These are phyloP conservation scores for Craterocephalus amniculus DNA, from an alignment of 2,797 vertebrate species.

Conservation along the genomic window DNA sequence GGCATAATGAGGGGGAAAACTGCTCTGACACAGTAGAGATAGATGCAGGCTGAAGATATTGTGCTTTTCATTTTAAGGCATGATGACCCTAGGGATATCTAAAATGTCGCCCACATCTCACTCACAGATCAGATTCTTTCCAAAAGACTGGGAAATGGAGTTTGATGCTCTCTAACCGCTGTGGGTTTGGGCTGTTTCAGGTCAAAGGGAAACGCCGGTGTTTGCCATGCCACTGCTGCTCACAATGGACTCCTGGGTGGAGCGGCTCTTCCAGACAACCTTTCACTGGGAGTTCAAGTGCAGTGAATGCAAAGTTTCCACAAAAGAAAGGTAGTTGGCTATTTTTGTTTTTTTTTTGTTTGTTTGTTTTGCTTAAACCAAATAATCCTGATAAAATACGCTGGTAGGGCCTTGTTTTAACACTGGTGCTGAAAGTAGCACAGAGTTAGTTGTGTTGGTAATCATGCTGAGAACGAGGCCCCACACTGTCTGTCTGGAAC, in stretches of 20 bases:
- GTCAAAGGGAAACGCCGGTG: slow-evolving; percentile 87
- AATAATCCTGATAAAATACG: not conserved
- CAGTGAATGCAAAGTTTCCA: slow-evolving; percentile 80
- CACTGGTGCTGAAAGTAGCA: not conserved
- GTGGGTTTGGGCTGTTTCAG: slow-evolving; percentile 70
- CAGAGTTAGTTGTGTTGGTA: not conserved
- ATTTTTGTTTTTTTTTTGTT: not conserved
- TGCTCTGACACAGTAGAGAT: not conserved
- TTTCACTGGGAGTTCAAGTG: slow-evolving; percentile 91
- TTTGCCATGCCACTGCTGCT: slow-evolving; percentile 91
- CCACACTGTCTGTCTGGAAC: not conserved
- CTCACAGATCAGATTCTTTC: slow-evolving; percentile 2
- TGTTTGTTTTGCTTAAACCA: not conserved
- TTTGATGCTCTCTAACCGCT: not conserved
- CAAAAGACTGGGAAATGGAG: not conserved
- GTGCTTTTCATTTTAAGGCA: not conserved
- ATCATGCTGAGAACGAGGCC: not conserved
- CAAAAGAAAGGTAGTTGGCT: slow-evolving; percentile 80
- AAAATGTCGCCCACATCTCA: not conserved
- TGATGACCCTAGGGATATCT: not conserved
- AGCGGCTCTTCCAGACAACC: slow-evolving; percentile 84
- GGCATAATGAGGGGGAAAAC: not conserved
- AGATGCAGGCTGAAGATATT: not conserved
- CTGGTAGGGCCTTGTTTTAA: too few relatives aligned
- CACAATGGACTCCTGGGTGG: slow-evolving; percentile 76